Conservation (phyloP, 2,113 vertebrate species). For the Rhegmatorhina hoffmannsi region DNA sequence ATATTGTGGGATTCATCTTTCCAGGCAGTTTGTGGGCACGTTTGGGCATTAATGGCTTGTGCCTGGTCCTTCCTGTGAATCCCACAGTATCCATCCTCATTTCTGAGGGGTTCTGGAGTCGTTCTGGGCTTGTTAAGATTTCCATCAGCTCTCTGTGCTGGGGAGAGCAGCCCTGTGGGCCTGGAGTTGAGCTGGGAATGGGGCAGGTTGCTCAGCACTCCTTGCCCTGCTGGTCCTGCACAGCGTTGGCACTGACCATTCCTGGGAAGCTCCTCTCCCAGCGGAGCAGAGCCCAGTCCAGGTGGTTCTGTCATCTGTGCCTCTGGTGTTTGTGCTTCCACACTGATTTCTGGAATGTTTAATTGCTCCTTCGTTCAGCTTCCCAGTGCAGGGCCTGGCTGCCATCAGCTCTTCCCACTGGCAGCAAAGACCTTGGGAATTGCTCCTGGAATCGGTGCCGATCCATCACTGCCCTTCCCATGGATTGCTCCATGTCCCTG, state of each 20-base stretch:
- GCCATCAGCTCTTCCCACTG: neutral
- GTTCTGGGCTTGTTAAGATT: neutral
- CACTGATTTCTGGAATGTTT: accelerated
- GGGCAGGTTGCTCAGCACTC: accelerated
- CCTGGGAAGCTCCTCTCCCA: neutral
- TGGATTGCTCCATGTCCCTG: neutral
- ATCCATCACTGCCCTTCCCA: neutral
- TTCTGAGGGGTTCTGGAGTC: accelerated
- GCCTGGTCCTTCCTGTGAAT: neutral
- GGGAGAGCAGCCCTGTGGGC: neutral
- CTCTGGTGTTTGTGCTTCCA: neutral
- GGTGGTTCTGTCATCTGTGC: neutral
- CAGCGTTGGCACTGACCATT: accelerated
- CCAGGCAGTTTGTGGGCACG: accelerated
- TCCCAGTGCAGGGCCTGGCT: neutral
- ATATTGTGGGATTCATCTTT: too few species aligned
- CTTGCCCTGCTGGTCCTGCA: neutral
- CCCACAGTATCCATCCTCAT: accelerated
- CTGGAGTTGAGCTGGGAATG: accelerated
- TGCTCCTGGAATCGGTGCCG: neutral
- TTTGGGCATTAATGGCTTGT: accelerated
- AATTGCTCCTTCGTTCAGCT: neutral
- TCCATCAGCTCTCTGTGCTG: neutral
- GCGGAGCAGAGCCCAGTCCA: neutral
- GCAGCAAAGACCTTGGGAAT: neutral